Evolutionary conservation across 2,888 invertebrate species (phyloP).

Genomic region (Cerastis rubricosa): DNA sequence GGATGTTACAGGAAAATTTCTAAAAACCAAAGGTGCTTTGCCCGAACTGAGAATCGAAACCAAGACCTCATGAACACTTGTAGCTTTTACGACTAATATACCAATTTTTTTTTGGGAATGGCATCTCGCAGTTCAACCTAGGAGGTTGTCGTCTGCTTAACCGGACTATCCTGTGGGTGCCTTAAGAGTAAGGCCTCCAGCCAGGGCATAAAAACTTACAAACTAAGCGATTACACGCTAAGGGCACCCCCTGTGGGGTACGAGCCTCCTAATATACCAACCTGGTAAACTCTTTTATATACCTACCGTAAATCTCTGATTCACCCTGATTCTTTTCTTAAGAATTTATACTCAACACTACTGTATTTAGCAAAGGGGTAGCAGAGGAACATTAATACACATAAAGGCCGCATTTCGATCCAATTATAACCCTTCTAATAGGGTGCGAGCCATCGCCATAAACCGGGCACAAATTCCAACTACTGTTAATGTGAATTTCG

Average conservation of each 20-base stretch:
- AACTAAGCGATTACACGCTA: too few relatives aligned
- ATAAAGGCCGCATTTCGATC: not conserved
- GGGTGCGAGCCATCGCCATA: not conserved
- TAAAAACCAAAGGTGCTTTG: not conserved
- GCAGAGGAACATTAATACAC: not conserved
- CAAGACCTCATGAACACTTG: not conserved
- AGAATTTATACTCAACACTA: not conserved
- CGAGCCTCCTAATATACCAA: not conserved
- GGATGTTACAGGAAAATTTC: not conserved
- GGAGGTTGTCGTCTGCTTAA: too few relatives aligned
- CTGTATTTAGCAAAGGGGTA: not conserved
- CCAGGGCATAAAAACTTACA: too few relatives aligned
- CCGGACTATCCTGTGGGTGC: too few relatives aligned
- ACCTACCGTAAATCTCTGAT: not conserved
- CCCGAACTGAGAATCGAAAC: not conserved
- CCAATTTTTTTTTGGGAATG: too few relatives aligned
- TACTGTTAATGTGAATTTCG: slow-evolving; percentile 4
- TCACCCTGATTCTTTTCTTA: not conserved
- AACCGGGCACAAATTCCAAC: slow-evolving; percentile 4
- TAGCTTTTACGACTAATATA: not conserved
- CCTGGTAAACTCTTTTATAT: not conserved
- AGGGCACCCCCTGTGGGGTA: too few relatives aligned
- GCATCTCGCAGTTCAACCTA: too few relatives aligned
- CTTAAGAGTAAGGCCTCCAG: too few relatives aligned
- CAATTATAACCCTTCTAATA: not conserved